phyloP scores from a whole-genome alignment of 2,888 invertebrate species.

The Drosophila setosimentum region DNA sequence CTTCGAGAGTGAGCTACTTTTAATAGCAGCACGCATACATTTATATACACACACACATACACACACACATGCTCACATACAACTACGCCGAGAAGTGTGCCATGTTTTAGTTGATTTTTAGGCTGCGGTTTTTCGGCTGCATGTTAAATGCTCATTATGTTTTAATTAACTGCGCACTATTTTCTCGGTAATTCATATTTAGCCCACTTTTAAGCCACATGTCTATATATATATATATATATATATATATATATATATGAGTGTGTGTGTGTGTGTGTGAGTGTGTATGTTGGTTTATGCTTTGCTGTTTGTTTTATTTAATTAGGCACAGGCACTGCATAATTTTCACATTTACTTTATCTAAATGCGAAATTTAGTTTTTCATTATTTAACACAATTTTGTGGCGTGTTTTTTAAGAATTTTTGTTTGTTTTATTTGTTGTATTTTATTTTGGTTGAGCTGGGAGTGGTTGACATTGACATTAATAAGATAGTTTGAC shows the following conservation, averaged over 20 bases:
- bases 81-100: constrained; percentile 43
- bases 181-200: constrained; percentile 76
- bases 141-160: constrained; percentile 74
- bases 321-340: constrained; percentile 62
- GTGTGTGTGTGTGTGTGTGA: constrained; percentile 10
- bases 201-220: constrained; percentile 44
- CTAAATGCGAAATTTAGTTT: constrained; percentile 78
- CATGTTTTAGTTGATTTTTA: constrained; percentile 65
- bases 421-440: not conserved
- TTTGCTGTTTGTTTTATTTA: constrained; percentile 64
- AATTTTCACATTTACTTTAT: constrained; percentile 77
- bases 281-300: constrained; percentile 27
- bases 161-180: constrained; percentile 78
- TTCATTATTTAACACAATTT: constrained; percentile 73
- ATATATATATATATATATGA: too few relatives aligned
- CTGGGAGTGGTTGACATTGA: constrained; percentile 54
- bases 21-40: constrained; percentile 24
- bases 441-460: not conserved
- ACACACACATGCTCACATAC: constrained; percentile 6
- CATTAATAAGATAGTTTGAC: constrained; percentile 1
- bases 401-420: constrained; percentile 37
- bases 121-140: constrained; percentile 39
- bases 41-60: not conserved
- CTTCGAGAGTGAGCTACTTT: constrained; percentile 15
- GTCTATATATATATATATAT: not conserved